Base-by-base conservation (phyloP, 2,888 invertebrate species). In the Phymatocera aterrima region DNA sequence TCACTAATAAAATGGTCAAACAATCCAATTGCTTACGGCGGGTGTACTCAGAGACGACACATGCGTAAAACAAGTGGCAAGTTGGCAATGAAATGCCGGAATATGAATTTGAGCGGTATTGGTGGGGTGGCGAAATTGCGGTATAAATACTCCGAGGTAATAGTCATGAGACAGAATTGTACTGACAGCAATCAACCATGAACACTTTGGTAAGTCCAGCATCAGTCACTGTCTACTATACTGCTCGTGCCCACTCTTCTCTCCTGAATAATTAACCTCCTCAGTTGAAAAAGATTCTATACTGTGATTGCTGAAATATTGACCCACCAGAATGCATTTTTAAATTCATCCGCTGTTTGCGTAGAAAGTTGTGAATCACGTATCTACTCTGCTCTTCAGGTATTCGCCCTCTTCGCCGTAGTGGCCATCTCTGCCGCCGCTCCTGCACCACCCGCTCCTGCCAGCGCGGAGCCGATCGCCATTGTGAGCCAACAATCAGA, bases 401-500 rank as follows among this genome's bases (percentile, higher is more conserved):
- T 75, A 37, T 12, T 75, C 37, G 54, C 28, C 60, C 43, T 75
- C 10, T 72, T 72, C 72, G 72, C 72, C 40, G 15, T 75, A 3
- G 24, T 75, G 18, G 75, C 75, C 15, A n/a, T 24, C 57, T 37
- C 10, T 28, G 54, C 40, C 15, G 75, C 57, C 28, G 75, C 75
- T 40, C 75, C 75, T 6, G 24, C 60, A 18, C 15, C 3, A n/a
- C 10, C 34, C 34, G n/a, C 24, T 3, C 46, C 70, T 2, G 40
- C 65, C 21, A 2, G 15, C n/a, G 60, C 1, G 12, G 72, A 72
- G 21, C 80, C 83, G 10, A 46, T 80, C 12, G 74, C 65, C 5
- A 83, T 84, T 51, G 1, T 80, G 2, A 64, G 74, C 1, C 83
- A 83, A 64, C 79, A 82, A 5, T 77, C 78, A 18, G 83, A 79